Evolutionary conservation across 2,888 invertebrate species (phyloP).

Genomic region (Heteropelma amictum): DNA sequence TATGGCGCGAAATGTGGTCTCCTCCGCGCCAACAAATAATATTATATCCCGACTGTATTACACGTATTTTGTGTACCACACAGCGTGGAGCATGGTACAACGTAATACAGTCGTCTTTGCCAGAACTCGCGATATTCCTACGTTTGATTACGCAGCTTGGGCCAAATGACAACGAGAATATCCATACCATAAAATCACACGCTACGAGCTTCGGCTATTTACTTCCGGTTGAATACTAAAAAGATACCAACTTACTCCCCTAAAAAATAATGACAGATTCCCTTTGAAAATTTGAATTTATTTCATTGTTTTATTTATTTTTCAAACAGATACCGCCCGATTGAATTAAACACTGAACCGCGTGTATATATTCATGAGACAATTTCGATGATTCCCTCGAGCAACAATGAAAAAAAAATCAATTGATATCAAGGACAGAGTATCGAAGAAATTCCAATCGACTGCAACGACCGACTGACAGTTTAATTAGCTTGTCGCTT

Average conservation of each 20-base stretch:
- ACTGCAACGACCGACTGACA: slow-evolving; percentile 53
- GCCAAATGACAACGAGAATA: slow-evolving; percentile 23
- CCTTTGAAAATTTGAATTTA: too few relatives aligned
- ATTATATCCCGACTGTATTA: slow-evolving; percentile 40
- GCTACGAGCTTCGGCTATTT: not conserved
- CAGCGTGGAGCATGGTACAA: not conserved
- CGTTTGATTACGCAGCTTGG: slow-evolving; percentile 14
- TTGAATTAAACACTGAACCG: too few relatives aligned
- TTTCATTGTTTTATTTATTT: too few relatives aligned
- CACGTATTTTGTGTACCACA: slow-evolving; percentile 22
- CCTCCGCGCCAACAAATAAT: slow-evolving; percentile 43
- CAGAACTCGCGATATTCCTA: slow-evolving; percentile 38
- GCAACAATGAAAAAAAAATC: too few relatives aligned
- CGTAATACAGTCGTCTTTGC: slow-evolving; percentile 21
- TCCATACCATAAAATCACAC: not conserved
- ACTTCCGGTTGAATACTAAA: not conserved
- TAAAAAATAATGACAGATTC: not conserved
- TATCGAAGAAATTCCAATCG: too few relatives aligned
- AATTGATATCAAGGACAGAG: not conserved
- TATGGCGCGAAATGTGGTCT: slow-evolving; percentile 32
- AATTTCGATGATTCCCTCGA: too few relatives aligned
- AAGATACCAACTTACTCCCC: not conserved
- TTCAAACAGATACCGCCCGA: too few relatives aligned
- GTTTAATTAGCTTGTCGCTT: slow-evolving; percentile 58
- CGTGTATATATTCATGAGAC: too few relatives aligned